These are phyloP conservation scores for Xiphophorus hellerii DNA, from an alignment of 2,113 vertebrate species.

Conservation along the genomic window DNA sequence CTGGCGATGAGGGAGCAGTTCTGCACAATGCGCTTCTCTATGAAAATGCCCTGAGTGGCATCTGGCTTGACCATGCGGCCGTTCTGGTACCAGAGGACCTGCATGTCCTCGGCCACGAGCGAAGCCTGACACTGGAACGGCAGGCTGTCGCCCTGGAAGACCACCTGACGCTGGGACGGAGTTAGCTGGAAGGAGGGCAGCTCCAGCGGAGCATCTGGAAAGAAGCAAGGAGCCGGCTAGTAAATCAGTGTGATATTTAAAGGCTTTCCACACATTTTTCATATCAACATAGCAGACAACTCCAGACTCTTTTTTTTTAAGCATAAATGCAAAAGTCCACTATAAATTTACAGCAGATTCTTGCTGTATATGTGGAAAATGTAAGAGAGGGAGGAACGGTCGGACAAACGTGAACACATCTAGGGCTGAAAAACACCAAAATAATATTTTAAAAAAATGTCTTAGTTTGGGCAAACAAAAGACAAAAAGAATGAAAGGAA, in stretches of 20 bases:
- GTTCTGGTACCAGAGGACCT: conserved; percentile 97
- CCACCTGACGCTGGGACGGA: conserved; percentile 93
- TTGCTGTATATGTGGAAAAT: no score
- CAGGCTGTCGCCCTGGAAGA: conserved; percentile 96
- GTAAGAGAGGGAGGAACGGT: no score
- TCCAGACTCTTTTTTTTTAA: no score
- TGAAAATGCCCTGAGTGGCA: conserved; percentile 93
- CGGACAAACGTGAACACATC: no score
- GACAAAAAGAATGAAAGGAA: neutral
- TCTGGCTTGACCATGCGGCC: conserved; percentile 91
- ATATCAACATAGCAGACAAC: neutral
- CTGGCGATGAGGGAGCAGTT: conserved; percentile 97
- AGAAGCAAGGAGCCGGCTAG: conserved; percentile 8
- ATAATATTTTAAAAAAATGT: no score
- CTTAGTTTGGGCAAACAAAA: no score
- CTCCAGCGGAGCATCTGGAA: conserved; percentile 90
- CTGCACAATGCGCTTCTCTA: conserved; percentile 95
- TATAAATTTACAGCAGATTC: no score
- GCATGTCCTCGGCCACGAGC: conserved; percentile 95
- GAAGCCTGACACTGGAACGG: conserved; percentile 98
- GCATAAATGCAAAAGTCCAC: no score
- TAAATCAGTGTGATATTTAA: neutral
- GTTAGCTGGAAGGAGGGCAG: conserved; percentile 96
- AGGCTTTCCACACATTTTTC: neutral
- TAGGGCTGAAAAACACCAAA: no score